Percentiles rank a stretch among this genome's conserved stretches.
Evolutionary conservation across 2,113 vertebrate species (phyloP).

Genomic region (Ondatra zibethicus): DNA sequence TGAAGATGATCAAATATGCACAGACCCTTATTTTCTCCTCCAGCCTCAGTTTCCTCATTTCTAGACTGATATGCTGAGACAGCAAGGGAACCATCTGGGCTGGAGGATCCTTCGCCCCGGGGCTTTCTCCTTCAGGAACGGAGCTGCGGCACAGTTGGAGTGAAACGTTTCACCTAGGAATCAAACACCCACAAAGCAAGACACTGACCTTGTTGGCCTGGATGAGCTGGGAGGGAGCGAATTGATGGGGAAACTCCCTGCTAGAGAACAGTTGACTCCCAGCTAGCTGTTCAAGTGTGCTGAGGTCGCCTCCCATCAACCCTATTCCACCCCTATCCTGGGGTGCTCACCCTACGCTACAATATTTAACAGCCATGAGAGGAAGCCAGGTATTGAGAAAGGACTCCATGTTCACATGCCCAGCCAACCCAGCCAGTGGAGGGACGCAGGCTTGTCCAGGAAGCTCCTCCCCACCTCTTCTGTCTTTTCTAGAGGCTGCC

Average conservation of each 20-base stretch:
- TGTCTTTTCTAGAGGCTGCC: background rate
- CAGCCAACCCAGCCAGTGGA: too few relatives aligned
- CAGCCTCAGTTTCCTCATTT: background rate
- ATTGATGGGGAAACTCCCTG: too few relatives aligned
- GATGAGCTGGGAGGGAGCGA: background rate
- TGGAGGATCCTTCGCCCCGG: too few relatives aligned
- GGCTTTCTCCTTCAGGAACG: background rate
- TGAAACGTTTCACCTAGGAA: too few relatives aligned
- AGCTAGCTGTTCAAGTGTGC: background rate
- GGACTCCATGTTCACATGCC: background rate
- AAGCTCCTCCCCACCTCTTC: background rate
- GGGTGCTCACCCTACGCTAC: background rate
- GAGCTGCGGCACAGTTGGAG: background rate
- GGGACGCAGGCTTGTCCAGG: background rate
- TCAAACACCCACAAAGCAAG: background rate
- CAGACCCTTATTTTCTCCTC: rapidly evolving
- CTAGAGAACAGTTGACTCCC: background rate
- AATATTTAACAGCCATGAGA: rapidly evolving
- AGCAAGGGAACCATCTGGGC: rapidly evolving
- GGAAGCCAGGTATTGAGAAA: background rate
- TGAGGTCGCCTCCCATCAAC: background rate
- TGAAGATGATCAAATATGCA: background rate
- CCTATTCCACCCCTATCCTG: too few relatives aligned
- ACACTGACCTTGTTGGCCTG: rapidly evolving
- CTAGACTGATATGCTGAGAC: rapidly evolving